Evolutionary conservation across 2,797 vertebrate genomes (phyloP).

Genomic region (Sphenodon punctatus): DNA sequence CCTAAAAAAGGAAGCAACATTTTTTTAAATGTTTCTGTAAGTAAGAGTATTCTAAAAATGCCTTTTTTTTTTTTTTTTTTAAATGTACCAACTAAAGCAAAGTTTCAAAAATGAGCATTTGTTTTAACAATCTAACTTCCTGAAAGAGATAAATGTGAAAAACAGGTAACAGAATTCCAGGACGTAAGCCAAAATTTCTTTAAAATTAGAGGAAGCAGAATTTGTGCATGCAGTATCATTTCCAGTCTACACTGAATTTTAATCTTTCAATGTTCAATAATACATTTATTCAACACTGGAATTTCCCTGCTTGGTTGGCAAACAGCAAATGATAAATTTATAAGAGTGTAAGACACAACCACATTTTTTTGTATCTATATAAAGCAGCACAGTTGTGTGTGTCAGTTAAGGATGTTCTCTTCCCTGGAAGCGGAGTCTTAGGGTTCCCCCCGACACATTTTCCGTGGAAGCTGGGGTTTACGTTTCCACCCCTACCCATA

Average conservation of each 20-base stretch:
- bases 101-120: too few relatives aligned
- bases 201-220: not conserved
- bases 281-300: slow-evolving; percentile 23
- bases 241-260: not conserved
- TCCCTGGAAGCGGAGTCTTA: not conserved
- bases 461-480: too few relatives aligned
- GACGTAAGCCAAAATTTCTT: not conserved
- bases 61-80: too few relatives aligned
- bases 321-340: slow-evolving; percentile 35
- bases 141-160: not conserved
- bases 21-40: too few relatives aligned
- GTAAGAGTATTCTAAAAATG: too few relatives aligned
- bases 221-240: not conserved
- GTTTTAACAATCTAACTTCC: too few relatives aligned
- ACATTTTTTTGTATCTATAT: not conserved
- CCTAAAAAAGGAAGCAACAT: too few relatives aligned
- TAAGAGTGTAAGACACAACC: not conserved
- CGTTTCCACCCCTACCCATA: too few relatives aligned
- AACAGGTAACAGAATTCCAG: too few relatives aligned
- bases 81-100: too few relatives aligned
- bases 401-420: not conserved
- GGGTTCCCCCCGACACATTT: too few relatives aligned
- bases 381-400: not conserved
- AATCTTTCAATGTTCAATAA: not conserved
- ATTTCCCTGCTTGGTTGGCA: slow-evolving; percentile 63